Evolutionary conservation across 1,140 invertebrate species (phyloP), one percentile per base, ranked within the genome.

Genomic region (Pteromalus puparum): DNA sequence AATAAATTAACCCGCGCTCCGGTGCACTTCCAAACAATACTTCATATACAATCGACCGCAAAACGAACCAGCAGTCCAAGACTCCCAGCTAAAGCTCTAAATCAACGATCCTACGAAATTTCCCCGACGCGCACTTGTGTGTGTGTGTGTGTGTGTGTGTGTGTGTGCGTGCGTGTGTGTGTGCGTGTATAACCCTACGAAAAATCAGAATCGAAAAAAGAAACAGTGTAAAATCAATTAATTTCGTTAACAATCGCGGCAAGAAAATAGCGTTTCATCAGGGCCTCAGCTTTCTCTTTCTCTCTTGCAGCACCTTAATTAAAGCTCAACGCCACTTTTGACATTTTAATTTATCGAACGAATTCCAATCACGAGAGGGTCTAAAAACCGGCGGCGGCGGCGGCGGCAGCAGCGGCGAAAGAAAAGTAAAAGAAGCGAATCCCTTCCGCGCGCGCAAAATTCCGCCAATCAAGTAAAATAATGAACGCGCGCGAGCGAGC

Each of bases 401-500:
- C 15, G n/a, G 15, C 12, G n/a, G 21, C 18, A 5, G 73, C 30
- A 38, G 21, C 74, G 30, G 72, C 72, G 5, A 24, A 48, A 48
- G 18, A 77, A 67, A 67, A 53, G 46, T 26, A 38, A 78, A 79
- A 79, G 65, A 84, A 13, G 3, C 1, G 76, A 65, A 48, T 70
- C 48, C 46, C 38, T 15, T 78, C 18, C 26, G 65, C 28, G 24
- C 12, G 46, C 77, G 24, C 28, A 68, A 84, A 81, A 84, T 84
- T 75, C 83, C 65, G 73, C 73, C 79, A 81, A 85, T 85, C 61
- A 70, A 77, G 79, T 85, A 85, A 85, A 85, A 85, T 81, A 81
- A 81, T 81, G 65, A 72, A 85, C 5, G 74, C 42, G 21, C 15
- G 53, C 7, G 48, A 53, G 10, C 12, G 26, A 21, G 28, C 5